Evolutionary conservation across 2,113 vertebrate genomes (phyloP).

Genomic region (Carassius auratus): DNA sequence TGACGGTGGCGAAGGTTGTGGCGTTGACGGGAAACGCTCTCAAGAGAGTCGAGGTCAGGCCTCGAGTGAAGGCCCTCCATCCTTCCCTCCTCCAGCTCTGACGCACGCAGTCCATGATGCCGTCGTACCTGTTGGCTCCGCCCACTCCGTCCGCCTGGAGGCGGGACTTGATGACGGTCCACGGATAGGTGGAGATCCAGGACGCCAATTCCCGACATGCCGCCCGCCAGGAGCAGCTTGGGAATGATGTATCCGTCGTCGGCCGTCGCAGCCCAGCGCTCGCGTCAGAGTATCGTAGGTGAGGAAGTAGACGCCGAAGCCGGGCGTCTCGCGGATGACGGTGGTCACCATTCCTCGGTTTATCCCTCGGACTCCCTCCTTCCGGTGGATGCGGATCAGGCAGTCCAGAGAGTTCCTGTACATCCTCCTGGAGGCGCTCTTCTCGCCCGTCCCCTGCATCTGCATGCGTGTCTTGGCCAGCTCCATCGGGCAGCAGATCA

Average conservation of each 20-base stretch:
- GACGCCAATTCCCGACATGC: slow-evolving; percentile 90
- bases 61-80: slow-evolving; percentile 88
- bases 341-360: slow-evolving; percentile 94
- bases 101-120: slow-evolving; percentile 87
- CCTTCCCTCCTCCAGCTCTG: slow-evolving; percentile 89
- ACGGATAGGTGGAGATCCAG: slow-evolving; percentile 95
- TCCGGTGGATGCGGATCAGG: slow-evolving; percentile 87
- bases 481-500: slow-evolving; percentile 98
- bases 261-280: slow-evolving; percentile 84
- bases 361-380: slow-evolving; percentile 86
- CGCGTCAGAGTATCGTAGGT: slow-evolving; percentile 89
- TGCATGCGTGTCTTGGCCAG: slow-evolving; percentile 98
- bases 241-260: slow-evolving; percentile 86
- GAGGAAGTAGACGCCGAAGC: slow-evolving; percentile 94
- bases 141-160: slow-evolving; percentile 92
- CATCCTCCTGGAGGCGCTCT: slow-evolving; percentile 80
- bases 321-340: slow-evolving; percentile 88
- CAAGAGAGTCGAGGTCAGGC: slow-evolving; percentile 92
- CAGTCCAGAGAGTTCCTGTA: slow-evolving; percentile 96
- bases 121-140: slow-evolving; percentile 79
- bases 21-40: slow-evolving; percentile 96
- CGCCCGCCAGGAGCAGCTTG: slow-evolving; percentile 91
- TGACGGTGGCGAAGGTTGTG: slow-evolving; percentile 93
- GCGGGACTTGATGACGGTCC: slow-evolving; percentile 95
- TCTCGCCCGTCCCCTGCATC: slow-evolving; percentile 88